Base-by-base conservation (phyloP, 2,888 invertebrate genomes). In the Drosophila suboccidentalis region DNA sequence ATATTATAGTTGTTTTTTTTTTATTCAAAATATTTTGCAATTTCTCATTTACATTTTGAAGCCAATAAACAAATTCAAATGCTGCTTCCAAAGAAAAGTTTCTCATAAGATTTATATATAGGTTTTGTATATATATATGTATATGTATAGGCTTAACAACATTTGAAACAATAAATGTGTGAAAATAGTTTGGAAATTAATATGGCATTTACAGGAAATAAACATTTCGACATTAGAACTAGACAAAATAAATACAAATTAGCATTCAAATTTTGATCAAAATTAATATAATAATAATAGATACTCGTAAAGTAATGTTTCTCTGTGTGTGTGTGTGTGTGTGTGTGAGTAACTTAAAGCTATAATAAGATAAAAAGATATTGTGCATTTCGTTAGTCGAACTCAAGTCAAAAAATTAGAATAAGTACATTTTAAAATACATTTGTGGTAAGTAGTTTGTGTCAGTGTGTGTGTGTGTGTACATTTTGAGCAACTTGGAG, bases 401-500 rank as follows among this genome's bases (percentile, higher is more conserved):
- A 84, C 78, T 78, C 66, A 80, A 79, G 80, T 78, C 78, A 71
- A 75, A 80, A 5, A 73, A 69, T 51, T 44, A 36, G 63, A 63
- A 71, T 73, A 78, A 80, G 78, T 78, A 78, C 78, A 78, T 71
- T 68, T 71, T 72, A 75, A 71, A 72, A 74, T 78, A 78, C 82
- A 80, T 87, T 84, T 76, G 80, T 82, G 83, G 85, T 83, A 80
- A 77, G 75, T 78, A 75, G 66, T 60, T 51, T 77, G 49, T 57
- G 41, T 64, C 47, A 60, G 34, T 69, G 34, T 64, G 2, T 65
- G 58, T 67, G 54, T 69, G 34, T 54, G 29, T 75, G 71, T 67
- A 71, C 69, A 59, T 83, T 83, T 86, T 86, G 86, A 84, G 84
- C 84, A 84, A 84, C 84, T 83, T 86, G 84, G 86, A 86, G 83